Percentiles rank a stretch among this genome's conserved stretches.
Conservation (phyloP, 1,140 invertebrate species). For the Anastrepha obliqua region DNA sequence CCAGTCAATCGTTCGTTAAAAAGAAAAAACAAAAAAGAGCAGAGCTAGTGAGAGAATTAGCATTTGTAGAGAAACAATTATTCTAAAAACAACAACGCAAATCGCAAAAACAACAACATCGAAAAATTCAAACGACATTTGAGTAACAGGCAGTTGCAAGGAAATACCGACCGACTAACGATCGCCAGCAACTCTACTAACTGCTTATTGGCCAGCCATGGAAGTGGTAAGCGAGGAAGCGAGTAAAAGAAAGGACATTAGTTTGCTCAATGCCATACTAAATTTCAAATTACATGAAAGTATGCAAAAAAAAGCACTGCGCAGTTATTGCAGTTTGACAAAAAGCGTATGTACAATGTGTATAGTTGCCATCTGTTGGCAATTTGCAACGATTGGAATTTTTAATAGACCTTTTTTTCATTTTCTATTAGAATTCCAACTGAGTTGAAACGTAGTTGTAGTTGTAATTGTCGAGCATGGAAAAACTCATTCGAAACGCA, state of each 20-base stretch:
- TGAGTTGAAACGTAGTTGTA: background rate
- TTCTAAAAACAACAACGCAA: background rate
- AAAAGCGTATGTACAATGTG: conserved; percentile 11
- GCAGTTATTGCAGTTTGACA: conserved; percentile 7
- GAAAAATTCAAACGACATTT: background rate
- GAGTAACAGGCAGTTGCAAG: background rate
- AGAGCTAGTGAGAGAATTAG: background rate
- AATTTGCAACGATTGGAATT: conserved; percentile 23
- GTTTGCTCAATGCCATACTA: background rate
- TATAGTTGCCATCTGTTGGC: conserved; percentile 21
- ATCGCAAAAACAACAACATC: background rate
- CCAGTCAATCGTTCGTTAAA: background rate
- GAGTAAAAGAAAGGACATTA: background rate
- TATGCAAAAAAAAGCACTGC: background rate
- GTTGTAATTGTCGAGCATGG: background rate
- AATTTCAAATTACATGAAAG: conserved; percentile 36
- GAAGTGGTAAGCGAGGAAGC: background rate
- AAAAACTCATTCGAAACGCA: too few species aligned
- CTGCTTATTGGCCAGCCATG: background rate
- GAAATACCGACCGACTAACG: conserved; percentile 8
- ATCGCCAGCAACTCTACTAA: background rate
- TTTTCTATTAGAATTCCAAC: background rate
- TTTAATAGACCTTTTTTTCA: conserved; percentile 3
- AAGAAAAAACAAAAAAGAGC: background rate
- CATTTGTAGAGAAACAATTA: background rate